These are phyloP conservation scores for Mandrillus leucophaeus DNA, from an alignment of 2,113 vertebrate species.

Conservation along the genomic window DNA sequence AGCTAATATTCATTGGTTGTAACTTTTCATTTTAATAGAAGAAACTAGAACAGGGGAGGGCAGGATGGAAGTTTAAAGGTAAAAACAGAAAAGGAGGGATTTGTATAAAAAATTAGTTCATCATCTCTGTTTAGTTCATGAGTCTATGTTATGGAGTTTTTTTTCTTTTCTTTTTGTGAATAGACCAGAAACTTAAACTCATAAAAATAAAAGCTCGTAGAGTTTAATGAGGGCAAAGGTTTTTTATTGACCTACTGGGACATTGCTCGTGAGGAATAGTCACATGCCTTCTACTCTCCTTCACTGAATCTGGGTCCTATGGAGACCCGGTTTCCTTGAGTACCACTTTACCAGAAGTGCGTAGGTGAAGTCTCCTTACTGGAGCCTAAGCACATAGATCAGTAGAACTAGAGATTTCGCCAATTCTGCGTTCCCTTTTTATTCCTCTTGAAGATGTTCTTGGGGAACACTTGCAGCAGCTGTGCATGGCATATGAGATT, in stretches of 20 bases:
- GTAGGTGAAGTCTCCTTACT: rapidly evolving
- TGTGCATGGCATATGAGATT: rapidly evolving
- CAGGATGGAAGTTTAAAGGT: neutral
- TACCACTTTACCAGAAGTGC: neutral
- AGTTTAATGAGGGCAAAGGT: neutral
- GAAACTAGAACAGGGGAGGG: neutral
- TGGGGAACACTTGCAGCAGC: too few species aligned
- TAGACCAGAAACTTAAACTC: neutral
- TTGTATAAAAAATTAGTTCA: neutral
- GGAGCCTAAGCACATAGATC: too few species aligned
- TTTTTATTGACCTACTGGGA: neutral
- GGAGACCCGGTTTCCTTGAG: neutral
- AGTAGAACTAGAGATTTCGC: neutral
- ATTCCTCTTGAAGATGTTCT: rapidly evolving
- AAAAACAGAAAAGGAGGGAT: neutral
- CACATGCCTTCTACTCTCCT: neutral
- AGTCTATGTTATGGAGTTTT: neutral
- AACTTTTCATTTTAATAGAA: neutral
- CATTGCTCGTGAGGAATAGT: neutral
- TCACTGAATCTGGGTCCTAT: neutral
- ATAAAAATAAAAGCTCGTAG: neutral
- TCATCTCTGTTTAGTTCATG: neutral
- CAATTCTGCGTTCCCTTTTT: too few species aligned
- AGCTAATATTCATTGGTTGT: rapidly evolving
- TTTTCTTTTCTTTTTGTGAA: neutral